Evolutionary conservation across 2,113 vertebrate species (phyloP), one percentile per base, ranked within the genome.

Genomic region (Pteruthius melanotis): DNA sequence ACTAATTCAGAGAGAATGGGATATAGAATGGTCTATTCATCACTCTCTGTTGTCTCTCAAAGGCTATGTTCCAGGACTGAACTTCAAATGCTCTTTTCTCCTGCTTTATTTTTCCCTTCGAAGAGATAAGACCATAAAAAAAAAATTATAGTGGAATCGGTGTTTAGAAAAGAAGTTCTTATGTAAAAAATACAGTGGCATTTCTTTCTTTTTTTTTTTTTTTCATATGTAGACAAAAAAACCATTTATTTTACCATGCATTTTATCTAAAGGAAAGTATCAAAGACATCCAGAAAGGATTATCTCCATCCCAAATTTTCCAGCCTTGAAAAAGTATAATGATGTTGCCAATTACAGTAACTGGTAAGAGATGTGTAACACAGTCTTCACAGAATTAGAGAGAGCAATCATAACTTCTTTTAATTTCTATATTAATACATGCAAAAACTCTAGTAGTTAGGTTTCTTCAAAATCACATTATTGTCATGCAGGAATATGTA

Each of bases 1-100:
- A 97, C 94, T 97, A 96, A 95, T 97, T 98, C 91, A 94, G 96
- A 98, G 95, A 97, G 90, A 98, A 98, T 97, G 96, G 97, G 88
- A 94, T 97, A 96, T 94, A 97, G 97, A 98, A 98, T 97, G 93
- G 84, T 97, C 95, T 91, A 98, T 98, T 98, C 23, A 81, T 96
- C 93, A 93, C 9, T 23, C 16, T 65, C 16, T 52, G 52, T 64
- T 86, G 59, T 83, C 71, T 89, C 75, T 39, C 22, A 94, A 77
- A 90, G 44, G 30, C 40, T 86, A 5, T 49, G 11, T 88, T 95
- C 64, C 42, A 66, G 37, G 39, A 90, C 19, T 77, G 81, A 83
- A 88, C 35, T 90, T 91, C 9, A 47, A 77, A 44, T 59, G 31
- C 8, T 83, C 5, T 79, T 93, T 68, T 65, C 10, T 78, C 78